Evolutionary conservation across 2,888 invertebrate genomes (phyloP), one percentile per base, ranked within the genome.

Genomic region (Caenorhabditis sp.): DNA sequence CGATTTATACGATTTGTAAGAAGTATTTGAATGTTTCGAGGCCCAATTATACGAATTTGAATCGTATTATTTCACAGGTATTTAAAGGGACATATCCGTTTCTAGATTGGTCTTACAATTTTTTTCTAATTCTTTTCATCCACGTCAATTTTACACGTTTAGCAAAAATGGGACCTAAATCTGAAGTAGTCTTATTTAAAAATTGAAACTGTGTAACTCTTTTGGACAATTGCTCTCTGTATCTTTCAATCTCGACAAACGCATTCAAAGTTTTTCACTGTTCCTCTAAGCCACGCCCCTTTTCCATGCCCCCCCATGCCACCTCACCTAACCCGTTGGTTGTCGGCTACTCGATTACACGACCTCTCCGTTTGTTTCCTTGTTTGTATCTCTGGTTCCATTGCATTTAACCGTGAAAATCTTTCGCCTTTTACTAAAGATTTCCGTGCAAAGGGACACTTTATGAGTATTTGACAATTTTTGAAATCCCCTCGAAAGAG

Each of bases 1-100:
- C 95, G 54, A 90, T 95, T 84, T 94, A 95, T 88, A 94, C 95
- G 86, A 94, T 95, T 84, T 95, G 95, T 89, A 91, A 93, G 67
- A 91, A 93, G 71, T 93, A 76, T 59, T 59, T 78, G 21, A 64
- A 67, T 52, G 72, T 81, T 36, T 38, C 66, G 5, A 52, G 93
- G 53, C 94, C 94, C 0, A 92, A 93, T 85, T 94, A 52, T 52
- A 52, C 20, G 1, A 52, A 52, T 52, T 52, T 52, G 52, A 52
- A 52, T 21, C 8, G 52, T 4, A 52, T 52, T 52, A 52, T 52
- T 17, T 52, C 52, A 52, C 52, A 52, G 52, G 52, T 52, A 52
- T n/a, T n/a, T n/a, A n/a, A n/a, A n/a, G n/a, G n/a, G n/a, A n/a
- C n/a, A n/a, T n/a, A n/a, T n/a, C n/a, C n/a, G n/a, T n/a, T n/a